Evolutionary conservation across 2,113 vertebrate species (phyloP).

Genomic region (Orthonyx spaldingii): DNA sequence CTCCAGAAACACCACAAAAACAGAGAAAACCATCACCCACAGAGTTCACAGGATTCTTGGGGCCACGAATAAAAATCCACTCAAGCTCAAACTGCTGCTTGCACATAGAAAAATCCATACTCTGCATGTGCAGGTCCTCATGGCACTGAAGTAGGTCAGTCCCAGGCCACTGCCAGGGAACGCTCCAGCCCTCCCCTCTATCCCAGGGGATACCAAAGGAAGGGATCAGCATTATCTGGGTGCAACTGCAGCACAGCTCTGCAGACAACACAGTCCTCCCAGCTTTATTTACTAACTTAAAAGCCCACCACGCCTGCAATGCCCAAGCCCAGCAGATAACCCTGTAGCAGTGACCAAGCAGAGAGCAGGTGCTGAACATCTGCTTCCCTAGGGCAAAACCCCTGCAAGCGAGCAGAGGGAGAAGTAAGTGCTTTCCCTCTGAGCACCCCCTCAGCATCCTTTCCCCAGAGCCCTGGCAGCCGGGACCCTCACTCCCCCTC

Average conservation of each 20-base stretch:
- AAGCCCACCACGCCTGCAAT: neutral
- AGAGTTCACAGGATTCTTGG: neutral
- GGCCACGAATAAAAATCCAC: neutral
- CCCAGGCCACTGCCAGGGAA: neutral
- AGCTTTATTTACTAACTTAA: neutral
- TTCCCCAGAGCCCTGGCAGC: neutral
- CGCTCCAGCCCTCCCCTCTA: neutral
- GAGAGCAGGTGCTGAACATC: neutral
- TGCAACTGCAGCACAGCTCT: neutral
- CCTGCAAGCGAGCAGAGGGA: neutral
- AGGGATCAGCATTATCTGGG: neutral
- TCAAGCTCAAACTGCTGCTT: neutral
- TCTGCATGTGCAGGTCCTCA: neutral
- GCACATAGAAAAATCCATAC: neutral
- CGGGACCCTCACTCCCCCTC: neutral
- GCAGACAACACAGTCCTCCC: neutral
- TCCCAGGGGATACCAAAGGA: neutral
- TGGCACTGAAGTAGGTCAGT: neutral
- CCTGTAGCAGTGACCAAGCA: neutral
- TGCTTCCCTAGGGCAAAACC: neutral
- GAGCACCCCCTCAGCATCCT: neutral
- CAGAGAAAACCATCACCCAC: neutral
- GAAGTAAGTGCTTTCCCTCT: neutral
- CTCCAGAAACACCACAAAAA: neutral
- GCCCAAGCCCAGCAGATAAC: neutral